These are phyloP conservation scores for Chromobotia macracanthus DNA, from an alignment of 2,797 vertebrate genomes.

Conservation along the genomic window DNA sequence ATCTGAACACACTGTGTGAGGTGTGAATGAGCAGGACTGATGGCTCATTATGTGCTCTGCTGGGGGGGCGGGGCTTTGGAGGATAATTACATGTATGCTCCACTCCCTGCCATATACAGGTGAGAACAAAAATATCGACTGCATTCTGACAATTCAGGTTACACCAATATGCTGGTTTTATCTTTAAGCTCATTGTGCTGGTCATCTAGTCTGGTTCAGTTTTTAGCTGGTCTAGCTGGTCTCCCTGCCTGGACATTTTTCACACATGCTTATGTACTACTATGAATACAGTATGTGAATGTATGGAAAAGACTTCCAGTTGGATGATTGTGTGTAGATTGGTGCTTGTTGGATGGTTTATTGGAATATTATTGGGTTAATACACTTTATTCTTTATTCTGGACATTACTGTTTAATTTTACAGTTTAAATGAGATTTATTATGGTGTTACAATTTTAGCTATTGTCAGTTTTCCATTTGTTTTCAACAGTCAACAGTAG, in stretches of 20 bases:
- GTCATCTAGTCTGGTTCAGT: too few species aligned
- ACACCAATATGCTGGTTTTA: too few species aligned
- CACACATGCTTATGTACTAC: too few species aligned
- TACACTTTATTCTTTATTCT: background rate
- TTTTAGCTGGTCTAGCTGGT: too few species aligned
- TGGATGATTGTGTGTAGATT: too few species aligned
- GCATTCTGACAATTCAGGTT: too few species aligned
- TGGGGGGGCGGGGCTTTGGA: slow-evolving; percentile 76
- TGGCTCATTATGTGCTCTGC: slow-evolving; percentile 76
- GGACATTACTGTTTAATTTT: background rate
- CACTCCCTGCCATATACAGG: slow-evolving; percentile 75
- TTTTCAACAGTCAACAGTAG: background rate
- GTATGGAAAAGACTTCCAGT: too few species aligned
- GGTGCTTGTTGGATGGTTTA: too few species aligned
- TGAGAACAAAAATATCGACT: slow-evolving; percentile 60
- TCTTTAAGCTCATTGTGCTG: too few species aligned
- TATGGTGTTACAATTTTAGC: background rate
- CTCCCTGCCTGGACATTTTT: too few species aligned
- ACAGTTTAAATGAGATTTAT: background rate
- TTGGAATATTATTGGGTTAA: background rate
- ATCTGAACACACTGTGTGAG: slow-evolving; percentile 33
- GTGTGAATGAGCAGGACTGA: slow-evolving; percentile 55
- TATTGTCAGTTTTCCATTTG: background rate
- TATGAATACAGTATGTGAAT: background rate
- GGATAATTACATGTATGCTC: slow-evolving; percentile 73